A percentile compares a stretch with the other conserved stretches of the same genome.
These are phyloP conservation scores for Accipiter virgatus DNA, from an alignment of 2,113 vertebrate genomes.

Conservation along the genomic window DNA sequence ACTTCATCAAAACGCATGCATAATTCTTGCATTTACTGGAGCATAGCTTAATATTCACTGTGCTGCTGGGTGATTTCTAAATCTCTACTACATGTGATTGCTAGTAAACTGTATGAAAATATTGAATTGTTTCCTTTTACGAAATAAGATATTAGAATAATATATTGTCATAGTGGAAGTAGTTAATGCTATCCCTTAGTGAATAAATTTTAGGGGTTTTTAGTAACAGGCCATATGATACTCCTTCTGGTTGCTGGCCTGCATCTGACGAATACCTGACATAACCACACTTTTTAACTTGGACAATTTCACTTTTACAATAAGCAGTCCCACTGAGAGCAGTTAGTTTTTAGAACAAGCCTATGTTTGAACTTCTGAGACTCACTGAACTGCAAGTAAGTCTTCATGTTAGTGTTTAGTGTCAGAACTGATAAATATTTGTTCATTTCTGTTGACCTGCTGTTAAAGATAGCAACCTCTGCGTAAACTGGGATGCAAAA, in stretches of 20 bases:
- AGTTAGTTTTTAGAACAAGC: neutral
- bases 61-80: neutral
- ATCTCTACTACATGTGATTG: fast-evolving
- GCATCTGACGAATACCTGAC: neutral
- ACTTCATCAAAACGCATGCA: neutral
- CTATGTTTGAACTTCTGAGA: neutral
- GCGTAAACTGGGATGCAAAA: neutral
- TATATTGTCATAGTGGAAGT: neutral
- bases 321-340: neutral
- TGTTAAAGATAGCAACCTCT: neutral
- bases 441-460: neutral
- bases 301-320: neutral
- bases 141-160: neutral
- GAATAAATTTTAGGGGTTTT: neutral
- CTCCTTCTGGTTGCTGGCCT: neutral
- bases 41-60: neutral
- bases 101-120: neutral
- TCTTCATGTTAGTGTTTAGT: neutral
- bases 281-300: neutral
- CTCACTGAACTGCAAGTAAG: neutral
- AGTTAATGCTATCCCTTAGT: neutral
- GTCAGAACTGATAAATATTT: neutral
- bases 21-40: neutral
- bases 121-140: neutral
- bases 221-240: neutral